Evolutionary conservation across 1,140 invertebrate species (phyloP), one percentile per base, ranked within the genome.

Genomic region (Drepana arcuata): DNA sequence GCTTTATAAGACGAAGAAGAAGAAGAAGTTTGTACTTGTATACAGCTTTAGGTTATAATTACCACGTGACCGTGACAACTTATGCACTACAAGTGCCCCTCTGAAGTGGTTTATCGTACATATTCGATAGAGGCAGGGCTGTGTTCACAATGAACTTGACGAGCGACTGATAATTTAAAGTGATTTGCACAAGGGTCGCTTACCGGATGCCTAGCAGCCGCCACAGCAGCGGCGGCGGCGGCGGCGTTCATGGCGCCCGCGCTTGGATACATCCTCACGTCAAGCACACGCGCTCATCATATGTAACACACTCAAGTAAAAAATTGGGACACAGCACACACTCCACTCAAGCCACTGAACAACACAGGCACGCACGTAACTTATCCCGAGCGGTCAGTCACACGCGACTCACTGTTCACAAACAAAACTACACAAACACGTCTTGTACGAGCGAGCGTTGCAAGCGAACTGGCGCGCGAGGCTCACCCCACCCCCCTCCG

Each of bases 171-270:
- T 52, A 40, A 49, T 47, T 47, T 26, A 25, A 31, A 16, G 30
- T 48, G 39, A 48, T 43, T 47, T 40, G 41, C 46, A 44, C 44
- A 24, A 47, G 30, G 44, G 48, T 47, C 26, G 33, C 73, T 82
- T 55, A 84, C 82, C 77, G 80, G 82, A 72, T 84, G 82, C 69
- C 82, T 84, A 21, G 82, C 82, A 58, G 82, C 82, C 65, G 80
- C 82, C 62, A 82, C 82, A 52, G 82, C 82, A 60, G 80, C 82
- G 46, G 82, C 82, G 56, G 82, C 82, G 51, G 82, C 82, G 56
- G 82, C 82, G 61, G 79, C 80, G 64, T 83, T 84, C 80, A 83
- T 83, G 41, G 82, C 80, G 68, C 82, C 82, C 66, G 82, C 80
- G 63, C 75, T 83, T 41, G 82, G 78, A 75, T 83, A 84, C 82